Base-by-base conservation (phyloP, 1,140 invertebrate genomes). In the Lethocerus indicus region DNA sequence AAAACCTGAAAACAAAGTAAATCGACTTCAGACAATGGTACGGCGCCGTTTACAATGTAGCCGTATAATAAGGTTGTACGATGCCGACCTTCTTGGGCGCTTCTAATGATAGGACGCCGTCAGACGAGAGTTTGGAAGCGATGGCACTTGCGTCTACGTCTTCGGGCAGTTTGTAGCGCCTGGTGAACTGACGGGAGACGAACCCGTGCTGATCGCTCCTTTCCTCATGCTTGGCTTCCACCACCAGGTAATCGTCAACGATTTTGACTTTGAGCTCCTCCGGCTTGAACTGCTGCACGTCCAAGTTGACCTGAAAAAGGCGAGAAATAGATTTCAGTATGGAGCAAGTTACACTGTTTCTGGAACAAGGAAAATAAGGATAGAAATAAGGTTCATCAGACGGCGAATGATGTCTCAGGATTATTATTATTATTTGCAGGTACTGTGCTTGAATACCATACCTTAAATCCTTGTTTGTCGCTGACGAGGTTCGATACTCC, bases 221-320 rank as follows among this genome's bases (percentile, higher is more conserved):
- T 54, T 81, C 73, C 57, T 82, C 78, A 51, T 82, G 78, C 58
- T 79, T 80, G 0, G 73, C 81, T 60, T 77, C 70, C 14, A 86
- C 67, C 3, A 80, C 69, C 0, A 86, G 66, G 35, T 67, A 71
- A 45, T 77, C 73, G 51, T 82, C 79, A 14, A 46, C 50, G 1
- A 78, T 66, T 63, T 82, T 87, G 1, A 88, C 78, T 28, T 69
- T 76, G 26, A 89, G 71, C 61, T 90, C 85, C 47, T 88, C 81
- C 0, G 85, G 83, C 51, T 74, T 71, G 64, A 87, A 88, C 54
- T 85, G 79, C 41, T 78, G 73, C 0, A 88, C 78, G 58, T 86
- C 82, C 54, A 86, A 62, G 29, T 71, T 69, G 37, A 78, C 69
- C 54, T 76, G 50, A 29, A 58, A 54, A n/a, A n/a, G n/a, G n/a